phyloP scores from a whole-genome alignment of 2,797 vertebrate species.

The Hylomyscus alleni region DNA sequence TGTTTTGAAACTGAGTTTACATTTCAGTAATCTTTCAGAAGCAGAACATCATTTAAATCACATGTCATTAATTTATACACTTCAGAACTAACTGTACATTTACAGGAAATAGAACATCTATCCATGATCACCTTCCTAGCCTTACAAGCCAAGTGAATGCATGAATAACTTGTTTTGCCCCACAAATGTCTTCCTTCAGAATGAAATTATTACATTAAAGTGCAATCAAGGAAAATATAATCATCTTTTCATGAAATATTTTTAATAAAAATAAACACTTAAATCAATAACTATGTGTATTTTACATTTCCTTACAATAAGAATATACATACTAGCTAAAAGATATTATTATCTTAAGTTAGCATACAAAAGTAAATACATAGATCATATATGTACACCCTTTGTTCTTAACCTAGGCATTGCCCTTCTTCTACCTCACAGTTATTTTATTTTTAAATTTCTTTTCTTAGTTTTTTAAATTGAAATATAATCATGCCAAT shows the following conservation, averaged over 20 bases:
- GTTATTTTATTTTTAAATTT: background rate
- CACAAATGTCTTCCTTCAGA: conserved; percentile 51
- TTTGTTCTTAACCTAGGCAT: background rate
- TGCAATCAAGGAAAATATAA: background rate
- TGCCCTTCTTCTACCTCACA: background rate
- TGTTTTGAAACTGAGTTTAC: background rate
- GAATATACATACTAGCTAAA: background rate
- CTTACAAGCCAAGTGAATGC: conserved; percentile 49
- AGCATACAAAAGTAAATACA: background rate
- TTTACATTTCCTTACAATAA: conserved; percentile 3
- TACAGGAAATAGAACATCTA: background rate
- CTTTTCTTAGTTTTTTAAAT: background rate
- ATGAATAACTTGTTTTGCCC: conserved; percentile 20
- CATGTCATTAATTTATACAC: conserved; percentile 17
- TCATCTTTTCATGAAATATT: conserved; percentile 14
- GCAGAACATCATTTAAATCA: conserved; percentile 59
- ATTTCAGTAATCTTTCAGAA: conserved; percentile 34
- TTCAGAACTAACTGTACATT: conserved; percentile 39
- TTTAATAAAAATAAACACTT: background rate
- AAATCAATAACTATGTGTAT: background rate
- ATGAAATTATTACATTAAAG: conserved; percentile 40
- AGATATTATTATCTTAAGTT: background rate
- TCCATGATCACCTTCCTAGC: conserved; percentile 36
- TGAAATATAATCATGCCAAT: background rate
- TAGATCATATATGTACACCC: background rate